Evolutionary conservation across 2,888 invertebrate species (phyloP).

Genomic region (Mongoloraphidia duomilia): DNA sequence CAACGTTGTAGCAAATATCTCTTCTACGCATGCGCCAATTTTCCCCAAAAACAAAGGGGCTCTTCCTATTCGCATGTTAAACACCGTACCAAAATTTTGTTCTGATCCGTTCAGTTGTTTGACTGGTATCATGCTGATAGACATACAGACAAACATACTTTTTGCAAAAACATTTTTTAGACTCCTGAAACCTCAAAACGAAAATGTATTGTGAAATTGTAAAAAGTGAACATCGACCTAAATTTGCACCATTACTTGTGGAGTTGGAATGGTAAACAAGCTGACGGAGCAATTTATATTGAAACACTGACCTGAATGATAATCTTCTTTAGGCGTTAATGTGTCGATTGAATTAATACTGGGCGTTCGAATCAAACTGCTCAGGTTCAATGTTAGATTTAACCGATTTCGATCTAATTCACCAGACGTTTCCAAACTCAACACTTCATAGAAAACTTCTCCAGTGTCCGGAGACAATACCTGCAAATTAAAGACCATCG

Average conservation of each 20-base stretch:
- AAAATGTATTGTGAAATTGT: neutral
- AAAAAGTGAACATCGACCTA: neutral
- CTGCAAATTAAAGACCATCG: conserved; percentile 16
- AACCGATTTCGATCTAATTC: conserved; percentile 59
- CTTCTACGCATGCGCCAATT: too few species aligned
- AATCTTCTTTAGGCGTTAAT: conserved; percentile 59
- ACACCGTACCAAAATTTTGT: too few species aligned
- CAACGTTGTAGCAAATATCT: too few species aligned
- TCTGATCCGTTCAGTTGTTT: too few species aligned
- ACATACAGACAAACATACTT: too few species aligned
- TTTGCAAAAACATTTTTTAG: too few species aligned
- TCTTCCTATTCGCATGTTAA: too few species aligned
- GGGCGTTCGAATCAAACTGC: conserved; percentile 58
- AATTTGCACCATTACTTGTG: too few species aligned
- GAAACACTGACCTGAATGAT: conserved; percentile 41
- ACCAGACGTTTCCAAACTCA: conserved; percentile 64
- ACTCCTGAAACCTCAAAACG: neutral
- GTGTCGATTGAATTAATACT: conserved; percentile 59
- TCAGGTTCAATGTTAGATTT: conserved; percentile 57
- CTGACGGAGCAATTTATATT: neutral
- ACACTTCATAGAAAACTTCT: conserved; percentile 57
- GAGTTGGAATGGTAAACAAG: too few species aligned
- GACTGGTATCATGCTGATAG: too few species aligned
- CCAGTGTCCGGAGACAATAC: conserved; percentile 43
- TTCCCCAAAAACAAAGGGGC: too few species aligned